A percentile compares a stretch with the other conserved stretches of the same genome.
These are phyloP conservation scores for Carollia perspicillata DNA, from an alignment of 2,113 vertebrate genomes.

Conservation along the genomic window DNA sequence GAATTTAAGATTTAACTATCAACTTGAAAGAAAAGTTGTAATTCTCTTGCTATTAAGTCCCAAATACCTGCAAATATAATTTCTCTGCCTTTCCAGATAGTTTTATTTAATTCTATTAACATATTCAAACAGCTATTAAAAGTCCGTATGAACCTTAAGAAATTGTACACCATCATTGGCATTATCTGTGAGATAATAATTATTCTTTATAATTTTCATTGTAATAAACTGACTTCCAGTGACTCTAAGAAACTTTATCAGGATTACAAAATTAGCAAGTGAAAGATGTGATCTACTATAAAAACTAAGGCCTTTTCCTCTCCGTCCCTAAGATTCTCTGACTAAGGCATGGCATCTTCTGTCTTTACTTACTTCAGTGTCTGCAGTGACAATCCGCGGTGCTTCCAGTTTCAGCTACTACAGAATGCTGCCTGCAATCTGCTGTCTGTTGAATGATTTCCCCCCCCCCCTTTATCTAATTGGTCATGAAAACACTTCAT, in stretches of 20 bases:
- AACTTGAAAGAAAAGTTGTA: neutral
- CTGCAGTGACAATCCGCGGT: neutral
- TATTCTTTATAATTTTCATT: neutral
- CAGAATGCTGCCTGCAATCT: neutral
- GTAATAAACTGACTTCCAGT: neutral
- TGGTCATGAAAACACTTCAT: neutral
- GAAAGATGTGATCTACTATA: neutral
- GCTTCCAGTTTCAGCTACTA: neutral
- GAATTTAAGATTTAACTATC: neutral
- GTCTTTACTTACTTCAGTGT: neutral
- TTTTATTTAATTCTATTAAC: neutral
- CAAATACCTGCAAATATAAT: neutral
- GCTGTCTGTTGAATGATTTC: too few relatives aligned
- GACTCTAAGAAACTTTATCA: neutral
- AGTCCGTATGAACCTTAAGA: neutral
- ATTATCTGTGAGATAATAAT: neutral
- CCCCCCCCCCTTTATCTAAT: neutral
- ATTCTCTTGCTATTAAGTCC: neutral
- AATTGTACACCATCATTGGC: neutral
- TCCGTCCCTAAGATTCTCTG: neutral
- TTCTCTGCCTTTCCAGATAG: neutral
- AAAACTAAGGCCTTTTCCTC: fast-evolving
- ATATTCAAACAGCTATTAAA: neutral
- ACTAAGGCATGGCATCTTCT: fast-evolving
- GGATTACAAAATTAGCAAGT: neutral